These are phyloP conservation scores for Prionailurus viverrinus DNA, from an alignment of 2,113 vertebrate genomes.

Conservation along the genomic window DNA sequence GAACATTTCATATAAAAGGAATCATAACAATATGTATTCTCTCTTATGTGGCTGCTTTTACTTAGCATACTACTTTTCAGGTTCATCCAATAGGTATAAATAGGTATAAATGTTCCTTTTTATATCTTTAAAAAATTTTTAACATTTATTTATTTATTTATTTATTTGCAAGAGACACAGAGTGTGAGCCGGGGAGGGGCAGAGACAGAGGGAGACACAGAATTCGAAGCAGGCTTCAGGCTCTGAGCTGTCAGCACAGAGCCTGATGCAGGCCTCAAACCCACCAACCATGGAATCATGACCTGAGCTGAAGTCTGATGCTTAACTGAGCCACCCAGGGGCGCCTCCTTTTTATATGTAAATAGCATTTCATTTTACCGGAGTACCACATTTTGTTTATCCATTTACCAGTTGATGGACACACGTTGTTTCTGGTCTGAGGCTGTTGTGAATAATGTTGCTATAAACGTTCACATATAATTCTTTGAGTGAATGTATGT, in stretches of 20 bases:
- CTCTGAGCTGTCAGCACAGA: too few species aligned
- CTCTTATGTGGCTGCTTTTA: neutral
- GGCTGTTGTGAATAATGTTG: slow-evolving; percentile 7
- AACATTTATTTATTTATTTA: too few species aligned
- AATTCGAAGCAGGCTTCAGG: too few species aligned
- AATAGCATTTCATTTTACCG: slow-evolving; percentile 17
- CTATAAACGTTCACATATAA: neutral
- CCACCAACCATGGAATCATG: too few species aligned
- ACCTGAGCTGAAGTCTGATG: too few species aligned
- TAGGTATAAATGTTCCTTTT: neutral
- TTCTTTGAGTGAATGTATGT: neutral
- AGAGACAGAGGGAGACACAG: too few species aligned
- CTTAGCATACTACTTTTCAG: neutral
- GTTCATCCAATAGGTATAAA: neutral
- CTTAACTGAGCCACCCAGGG: too few species aligned
- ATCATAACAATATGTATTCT: neutral
- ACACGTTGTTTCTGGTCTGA: neutral
- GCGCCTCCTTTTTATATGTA: neutral
- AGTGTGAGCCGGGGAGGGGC: too few species aligned
- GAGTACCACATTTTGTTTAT: neutral
- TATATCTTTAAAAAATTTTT: neutral
- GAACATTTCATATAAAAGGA: slow-evolving; percentile 38
- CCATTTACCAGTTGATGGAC: neutral
- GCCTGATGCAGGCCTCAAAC: too few species aligned
- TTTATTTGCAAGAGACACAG: too few species aligned